Evolutionary conservation across 2,888 invertebrate genomes (phyloP), one percentile per base, ranked within the genome.

Genomic region (Campaea margaritaria): DNA sequence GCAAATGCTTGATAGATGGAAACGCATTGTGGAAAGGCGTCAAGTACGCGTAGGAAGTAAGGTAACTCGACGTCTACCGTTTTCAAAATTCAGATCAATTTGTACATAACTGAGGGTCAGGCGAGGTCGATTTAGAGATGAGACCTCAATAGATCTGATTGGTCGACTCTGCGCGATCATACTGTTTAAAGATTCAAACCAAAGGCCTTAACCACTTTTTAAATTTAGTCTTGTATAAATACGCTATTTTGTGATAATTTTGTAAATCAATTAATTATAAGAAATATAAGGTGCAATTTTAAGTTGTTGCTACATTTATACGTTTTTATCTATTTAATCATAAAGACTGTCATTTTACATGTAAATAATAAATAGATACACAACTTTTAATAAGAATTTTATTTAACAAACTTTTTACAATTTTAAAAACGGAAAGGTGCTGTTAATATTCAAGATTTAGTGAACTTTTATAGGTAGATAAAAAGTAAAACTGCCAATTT

Each of bases 1-100:
- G 99, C 86, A 93, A 93, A 68, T 99, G 99, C 83, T 90, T 97
- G 58, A 93, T 94, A 64, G 96, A 96, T 78, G 96, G 89, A 38
- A 86, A 76, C 62, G 78, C 84, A 0, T 72, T 82, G 27, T 91
- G 91, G 91, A 91, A 91, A 63, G 86, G 88, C 4, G 80, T 82
- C 53, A 91, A 91, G 72, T 91, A 89, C 62, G 86, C 81, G 38
- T 91, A 73, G 65, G 61, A 53, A 44, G 31, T 57, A 68, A 59
- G 65, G 66, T 67, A 67, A 62, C 45, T 45, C 10, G 5, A 43
- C 10, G 15, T n/a, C 44, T 50, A 45, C 31, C 8, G 15, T 9
- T 54, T 16, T 34, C 11, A 0, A 10, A 28, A 45, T 49, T 41
- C 36, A 16, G 46, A 9, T 28, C 14, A 46, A 36, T 50, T 43